Percentiles rank a stretch among this genome's conserved stretches.
phyloP scores from a whole-genome alignment of 2,888 invertebrate genomes.

The Pachycephus smyrnensis region DNA sequence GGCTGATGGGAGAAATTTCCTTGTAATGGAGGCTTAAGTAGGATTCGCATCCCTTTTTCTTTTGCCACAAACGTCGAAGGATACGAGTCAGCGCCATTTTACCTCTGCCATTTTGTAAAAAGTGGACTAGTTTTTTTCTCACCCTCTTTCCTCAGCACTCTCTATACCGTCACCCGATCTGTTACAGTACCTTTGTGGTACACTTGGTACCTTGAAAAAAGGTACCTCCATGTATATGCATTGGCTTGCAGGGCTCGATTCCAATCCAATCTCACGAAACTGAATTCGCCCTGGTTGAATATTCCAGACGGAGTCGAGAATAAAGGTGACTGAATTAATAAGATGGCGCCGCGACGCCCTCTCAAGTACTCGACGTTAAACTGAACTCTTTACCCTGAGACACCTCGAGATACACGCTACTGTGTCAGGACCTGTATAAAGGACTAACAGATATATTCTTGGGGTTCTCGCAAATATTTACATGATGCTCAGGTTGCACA shows the following conservation, averaged over 20 bases:
- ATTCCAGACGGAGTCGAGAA: not conserved
- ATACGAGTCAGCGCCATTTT: not conserved
- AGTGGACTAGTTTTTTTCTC: not conserved
- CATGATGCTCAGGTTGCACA: not conserved
- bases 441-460: not conserved
- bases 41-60: not conserved
- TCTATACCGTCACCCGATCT: not conserved
- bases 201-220: not conserved
- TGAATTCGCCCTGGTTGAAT: not conserved
- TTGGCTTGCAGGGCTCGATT: not conserved
- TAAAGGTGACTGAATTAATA: not conserved
- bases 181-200: not conserved
- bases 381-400: not conserved
- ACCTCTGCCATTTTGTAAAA: not conserved
- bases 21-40: not conserved
- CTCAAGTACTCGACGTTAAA: not conserved
- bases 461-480: not conserved
- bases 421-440: not conserved
- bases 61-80: not conserved
- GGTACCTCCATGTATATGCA: not conserved
- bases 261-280: not conserved
- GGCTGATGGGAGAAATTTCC: not conserved
- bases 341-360: not conserved
- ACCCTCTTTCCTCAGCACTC: not conserved
- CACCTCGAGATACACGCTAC: not conserved